These are phyloP conservation scores for Odontophorus gujanensis DNA, from an alignment of 2,113 vertebrate species.

Conservation along the genomic window DNA sequence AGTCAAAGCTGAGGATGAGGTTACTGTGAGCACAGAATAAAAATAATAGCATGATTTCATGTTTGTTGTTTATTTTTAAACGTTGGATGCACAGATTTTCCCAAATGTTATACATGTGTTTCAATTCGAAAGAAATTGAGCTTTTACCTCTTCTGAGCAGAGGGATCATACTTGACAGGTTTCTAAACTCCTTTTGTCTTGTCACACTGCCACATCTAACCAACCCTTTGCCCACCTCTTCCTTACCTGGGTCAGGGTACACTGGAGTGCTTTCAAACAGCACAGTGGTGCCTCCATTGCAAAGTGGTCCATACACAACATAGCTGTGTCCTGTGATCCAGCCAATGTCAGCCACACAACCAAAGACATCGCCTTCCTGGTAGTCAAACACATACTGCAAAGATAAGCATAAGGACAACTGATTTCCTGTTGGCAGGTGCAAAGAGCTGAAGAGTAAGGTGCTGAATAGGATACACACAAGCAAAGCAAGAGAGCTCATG, in stretches of 20 bases:
- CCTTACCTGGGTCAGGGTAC: slow-evolving; percentile 91
- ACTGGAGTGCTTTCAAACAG: slow-evolving; percentile 93
- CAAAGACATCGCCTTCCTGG: slow-evolving; percentile 86
- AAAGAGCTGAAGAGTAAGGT: neutral
- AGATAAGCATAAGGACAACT: slow-evolving; percentile 40
- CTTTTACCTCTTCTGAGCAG: neutral
- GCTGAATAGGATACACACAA: neutral
- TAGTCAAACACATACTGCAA: slow-evolving; percentile 90
- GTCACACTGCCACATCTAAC: neutral
- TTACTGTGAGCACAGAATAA: neutral
- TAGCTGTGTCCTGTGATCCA: slow-evolving; percentile 97
- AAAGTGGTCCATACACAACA: slow-evolving; percentile 92
- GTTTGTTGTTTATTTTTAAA: neutral
- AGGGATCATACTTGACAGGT: neutral
- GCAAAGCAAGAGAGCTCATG: accelerated
- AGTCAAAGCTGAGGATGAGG: neutral
- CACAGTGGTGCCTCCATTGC: slow-evolving; percentile 90
- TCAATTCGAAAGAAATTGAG: neutral
- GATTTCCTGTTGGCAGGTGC: neutral
- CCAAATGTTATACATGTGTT: neutral
- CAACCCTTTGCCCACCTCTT: neutral
- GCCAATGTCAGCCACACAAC: slow-evolving; percentile 92
- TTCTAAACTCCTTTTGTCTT: neutral
- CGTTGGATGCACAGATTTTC: neutral
- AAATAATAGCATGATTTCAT: neutral